phyloP scores from a whole-genome alignment of 2,113 vertebrate genomes.

The Leptobrachium leishanense region DNA sequence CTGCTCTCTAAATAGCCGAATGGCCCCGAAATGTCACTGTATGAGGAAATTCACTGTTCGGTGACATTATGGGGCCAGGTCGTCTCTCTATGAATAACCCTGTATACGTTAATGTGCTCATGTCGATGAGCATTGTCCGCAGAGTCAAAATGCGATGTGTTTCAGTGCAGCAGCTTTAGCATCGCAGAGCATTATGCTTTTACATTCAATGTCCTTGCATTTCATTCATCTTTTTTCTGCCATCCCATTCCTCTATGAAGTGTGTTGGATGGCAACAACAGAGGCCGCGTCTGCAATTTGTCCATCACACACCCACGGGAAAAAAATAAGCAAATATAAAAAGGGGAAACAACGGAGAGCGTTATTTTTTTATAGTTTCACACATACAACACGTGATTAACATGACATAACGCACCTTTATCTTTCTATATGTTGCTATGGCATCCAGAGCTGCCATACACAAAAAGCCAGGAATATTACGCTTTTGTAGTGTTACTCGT shows the following conservation, averaged over 20 bases:
- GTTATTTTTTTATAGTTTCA: neutral
- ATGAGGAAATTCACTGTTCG: too few relatives aligned
- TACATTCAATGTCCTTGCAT: neutral
- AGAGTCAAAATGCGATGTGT: too few relatives aligned
- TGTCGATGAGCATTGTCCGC: too few relatives aligned
- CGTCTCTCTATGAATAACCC: too few relatives aligned
- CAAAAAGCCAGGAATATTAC: neutral
- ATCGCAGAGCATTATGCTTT: too few relatives aligned
- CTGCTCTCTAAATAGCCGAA: too few relatives aligned
- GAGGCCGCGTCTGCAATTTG: neutral
- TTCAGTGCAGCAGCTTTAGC: too few relatives aligned
- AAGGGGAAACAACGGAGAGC: too few relatives aligned
- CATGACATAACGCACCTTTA: neutral
- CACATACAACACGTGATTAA: neutral
- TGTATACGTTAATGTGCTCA: too few relatives aligned
- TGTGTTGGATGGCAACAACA: neutral
- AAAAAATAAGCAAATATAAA: neutral
- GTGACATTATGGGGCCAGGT: too few relatives aligned
- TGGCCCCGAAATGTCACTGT: too few relatives aligned
- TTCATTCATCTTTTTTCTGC: neutral
- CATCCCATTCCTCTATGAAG: neutral
- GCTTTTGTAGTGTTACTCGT: neutral
- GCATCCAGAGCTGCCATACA: neutral
- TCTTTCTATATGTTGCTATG: neutral
- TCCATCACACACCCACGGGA: neutral